Evolutionary conservation across 2,113 vertebrate species (phyloP).

Genomic region (Aix galericulata): DNA sequence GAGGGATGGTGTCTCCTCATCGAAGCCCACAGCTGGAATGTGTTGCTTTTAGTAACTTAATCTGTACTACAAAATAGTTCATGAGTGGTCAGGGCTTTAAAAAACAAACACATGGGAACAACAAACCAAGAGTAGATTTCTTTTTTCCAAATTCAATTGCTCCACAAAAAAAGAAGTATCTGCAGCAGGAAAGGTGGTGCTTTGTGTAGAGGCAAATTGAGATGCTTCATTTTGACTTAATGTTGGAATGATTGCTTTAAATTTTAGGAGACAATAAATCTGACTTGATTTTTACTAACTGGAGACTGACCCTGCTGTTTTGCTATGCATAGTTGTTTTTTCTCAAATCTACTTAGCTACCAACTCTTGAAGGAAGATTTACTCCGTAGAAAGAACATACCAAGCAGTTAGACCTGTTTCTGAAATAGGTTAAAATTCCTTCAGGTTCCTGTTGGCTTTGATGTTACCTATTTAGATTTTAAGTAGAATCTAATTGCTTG

Average conservation of each 20-base stretch:
- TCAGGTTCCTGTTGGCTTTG: not conserved
- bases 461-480: not conserved
- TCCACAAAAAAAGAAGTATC: not conserved
- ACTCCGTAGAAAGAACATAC: not conserved
- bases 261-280: not conserved
- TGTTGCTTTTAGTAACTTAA: not conserved
- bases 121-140: not conserved
- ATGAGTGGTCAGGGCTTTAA: not conserved
- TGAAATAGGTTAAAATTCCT: not conserved
- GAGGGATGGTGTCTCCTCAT: not conserved
- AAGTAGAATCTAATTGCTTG: not conserved
- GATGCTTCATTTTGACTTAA: not conserved
- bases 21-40: not conserved
- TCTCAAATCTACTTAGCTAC: not conserved
- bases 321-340: not conserved
- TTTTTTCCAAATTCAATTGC: not conserved
- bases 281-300: not conserved
- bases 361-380: not conserved
- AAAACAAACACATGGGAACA: not conserved
- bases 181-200: not conserved
- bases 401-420: not conserved
- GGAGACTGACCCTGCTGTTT: not conserved
- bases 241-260: not conserved
- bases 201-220: not conserved
- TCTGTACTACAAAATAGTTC: not conserved